phyloP scores from a whole-genome alignment of 2,888 invertebrate genomes.

The Eupithecia abbreviata region DNA sequence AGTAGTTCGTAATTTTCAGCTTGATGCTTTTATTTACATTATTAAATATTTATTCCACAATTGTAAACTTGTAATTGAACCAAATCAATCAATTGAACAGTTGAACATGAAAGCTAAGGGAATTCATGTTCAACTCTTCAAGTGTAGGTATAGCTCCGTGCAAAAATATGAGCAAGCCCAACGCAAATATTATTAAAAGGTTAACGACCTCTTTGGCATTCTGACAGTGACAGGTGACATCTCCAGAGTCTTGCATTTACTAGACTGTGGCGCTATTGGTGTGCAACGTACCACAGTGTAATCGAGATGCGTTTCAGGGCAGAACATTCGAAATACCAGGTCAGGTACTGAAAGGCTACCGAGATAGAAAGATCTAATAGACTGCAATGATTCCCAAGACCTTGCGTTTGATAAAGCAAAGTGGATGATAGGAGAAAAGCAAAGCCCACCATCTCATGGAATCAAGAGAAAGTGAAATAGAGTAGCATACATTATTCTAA shows the following conservation, averaged over 20 bases:
- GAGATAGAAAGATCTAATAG: background rate
- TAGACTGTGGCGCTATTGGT: constrained; percentile 56
- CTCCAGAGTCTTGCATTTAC: constrained; percentile 49
- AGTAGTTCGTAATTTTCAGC: background rate
- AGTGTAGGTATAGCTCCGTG: background rate
- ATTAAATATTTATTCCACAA: background rate
- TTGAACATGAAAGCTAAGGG: background rate
- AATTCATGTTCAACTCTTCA: too few relatives aligned
- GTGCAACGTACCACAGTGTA: constrained; percentile 48
- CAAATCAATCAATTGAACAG: background rate
- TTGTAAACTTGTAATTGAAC: background rate
- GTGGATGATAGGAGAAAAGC: background rate
- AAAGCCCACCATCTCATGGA: background rate
- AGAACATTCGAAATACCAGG: constrained; percentile 44
- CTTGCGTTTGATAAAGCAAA: background rate
- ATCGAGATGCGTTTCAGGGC: constrained; percentile 55
- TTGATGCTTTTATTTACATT: background rate
- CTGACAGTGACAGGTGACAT: constrained; percentile 43
- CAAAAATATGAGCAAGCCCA: constrained; percentile 27
- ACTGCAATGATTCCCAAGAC: background rate
- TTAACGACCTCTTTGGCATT: constrained; percentile 33
- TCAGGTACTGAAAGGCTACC: background rate
- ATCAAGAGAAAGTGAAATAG: background rate
- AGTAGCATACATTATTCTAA: background rate
- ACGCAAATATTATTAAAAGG: constrained; percentile 29